A percentile compares a stretch with the other conserved stretches of the same genome.
These are phyloP conservation scores for Diarsia mendica DNA, from an alignment of 2,888 invertebrate species.

Conservation along the genomic window DNA sequence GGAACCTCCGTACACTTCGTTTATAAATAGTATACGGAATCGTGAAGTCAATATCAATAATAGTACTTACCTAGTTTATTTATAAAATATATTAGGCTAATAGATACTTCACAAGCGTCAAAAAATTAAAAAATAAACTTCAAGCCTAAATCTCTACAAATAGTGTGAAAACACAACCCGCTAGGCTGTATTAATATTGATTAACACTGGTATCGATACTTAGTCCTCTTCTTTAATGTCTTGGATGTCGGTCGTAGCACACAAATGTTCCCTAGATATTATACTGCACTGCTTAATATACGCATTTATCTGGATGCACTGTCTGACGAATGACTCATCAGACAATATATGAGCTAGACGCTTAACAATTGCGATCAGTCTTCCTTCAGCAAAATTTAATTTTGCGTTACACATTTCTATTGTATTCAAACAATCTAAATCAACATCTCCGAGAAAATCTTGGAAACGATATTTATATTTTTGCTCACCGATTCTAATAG, in stretches of 20 bases:
- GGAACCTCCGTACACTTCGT: background rate
- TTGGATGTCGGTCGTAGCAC: background rate
- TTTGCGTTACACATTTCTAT: constrained; percentile 91
- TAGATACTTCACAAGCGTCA: background rate
- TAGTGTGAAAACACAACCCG: too few relatives aligned
- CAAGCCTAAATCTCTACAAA: too few relatives aligned
- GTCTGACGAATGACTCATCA: constrained; percentile 93
- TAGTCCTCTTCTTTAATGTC: background rate
- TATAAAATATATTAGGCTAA: background rate
- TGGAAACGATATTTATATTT: constrained; percentile 2
- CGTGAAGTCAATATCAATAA: background rate
- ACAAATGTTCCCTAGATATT: constrained; percentile 66
- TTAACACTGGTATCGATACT: too few relatives aligned
- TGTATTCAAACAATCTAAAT: background rate
- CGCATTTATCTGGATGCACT: constrained; percentile 94
- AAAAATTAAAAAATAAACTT: too few relatives aligned
- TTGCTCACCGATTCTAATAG: too few relatives aligned
- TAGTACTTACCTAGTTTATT: background rate
- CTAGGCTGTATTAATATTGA: too few relatives aligned
- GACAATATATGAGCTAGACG: constrained; percentile 92
- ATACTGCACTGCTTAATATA: constrained; percentile 94
- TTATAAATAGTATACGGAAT: background rate
- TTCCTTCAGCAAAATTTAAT: constrained; percentile 92
- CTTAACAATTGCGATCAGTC: constrained; percentile 91
- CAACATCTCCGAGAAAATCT: background rate